Evolutionary conservation across 2,797 vertebrate genomes (phyloP), one percentile per base, ranked within the genome.

Genomic region (Serranus cabrilla): DNA sequence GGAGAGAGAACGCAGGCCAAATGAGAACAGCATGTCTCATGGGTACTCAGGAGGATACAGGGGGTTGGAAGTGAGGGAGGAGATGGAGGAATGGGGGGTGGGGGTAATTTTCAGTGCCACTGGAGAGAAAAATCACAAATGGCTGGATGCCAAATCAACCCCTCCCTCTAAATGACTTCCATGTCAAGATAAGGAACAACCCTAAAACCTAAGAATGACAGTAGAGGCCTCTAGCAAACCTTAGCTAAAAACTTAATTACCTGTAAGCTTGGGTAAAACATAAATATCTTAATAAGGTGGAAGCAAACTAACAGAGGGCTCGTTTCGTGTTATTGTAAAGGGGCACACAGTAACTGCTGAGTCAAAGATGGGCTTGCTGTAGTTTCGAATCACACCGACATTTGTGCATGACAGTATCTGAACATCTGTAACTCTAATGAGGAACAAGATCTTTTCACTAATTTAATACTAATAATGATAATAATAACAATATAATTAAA

Each of bases 91-190:
- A 54, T 69, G 75, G 57, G 69, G 78, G 61, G 55, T 55, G 47
- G 74, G 82, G 83, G 89, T 92, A 89, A 93, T 91, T 93, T 92
- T 91, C 84, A 11, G 78, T 93, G 89, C 90, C 93, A 93, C 84
- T 89, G 84, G 88, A 94, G 92, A 92, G 91, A 92, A 64, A 91
- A 93, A 93, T 90, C 86, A 73, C 83, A 91, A 87, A 85, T 87
- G 90, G 92, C 84, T 82, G 39, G 17, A 81, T 76, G 89, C 93
- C 91, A 94, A 91, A 91, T 87, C 79, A 80, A 91, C 91, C 84
- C 91, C 92, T 92, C 93, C 91, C 92, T 92, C 74, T 82, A 93
- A 94, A 94, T 91, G 76, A 91, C 92, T 92, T 92, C 92, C 91
- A 85, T 81, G 78, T 86, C 71, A 76, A 89, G 90, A 93, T 91